Evolutionary conservation across 2,888 invertebrate genomes (phyloP).

Genomic region (Drosophila melanosoma): DNA sequence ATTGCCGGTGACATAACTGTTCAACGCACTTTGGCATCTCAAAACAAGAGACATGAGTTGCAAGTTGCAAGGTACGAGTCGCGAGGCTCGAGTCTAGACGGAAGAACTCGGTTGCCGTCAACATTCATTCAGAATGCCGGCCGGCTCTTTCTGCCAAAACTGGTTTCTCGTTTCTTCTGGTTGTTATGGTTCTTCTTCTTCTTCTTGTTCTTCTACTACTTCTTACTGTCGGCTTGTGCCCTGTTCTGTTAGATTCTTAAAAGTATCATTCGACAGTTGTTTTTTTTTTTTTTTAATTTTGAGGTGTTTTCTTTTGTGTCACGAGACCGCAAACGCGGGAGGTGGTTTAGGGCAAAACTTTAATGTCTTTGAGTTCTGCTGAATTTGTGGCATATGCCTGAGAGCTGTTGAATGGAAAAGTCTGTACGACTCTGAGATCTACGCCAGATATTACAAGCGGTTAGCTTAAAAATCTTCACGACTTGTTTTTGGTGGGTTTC

Average conservation of each 20-base stretch:
- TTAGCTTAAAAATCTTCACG: neutral
- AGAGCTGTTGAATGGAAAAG: slow-evolving; percentile 55
- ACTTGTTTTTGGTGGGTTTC: neutral
- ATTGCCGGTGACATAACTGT: slow-evolving; percentile 71
- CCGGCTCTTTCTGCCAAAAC: slow-evolving; percentile 67
- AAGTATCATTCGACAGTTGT: slow-evolving; percentile 39
- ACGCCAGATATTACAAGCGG: slow-evolving; percentile 42
- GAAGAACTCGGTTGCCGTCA: slow-evolving; percentile 47
- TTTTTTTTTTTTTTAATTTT: slow-evolving; percentile 14
- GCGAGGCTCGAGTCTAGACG: slow-evolving; percentile 46
- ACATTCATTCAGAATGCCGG: slow-evolving; percentile 66
- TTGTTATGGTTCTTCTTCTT: slow-evolving; percentile 49
- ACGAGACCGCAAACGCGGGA: slow-evolving; percentile 52
- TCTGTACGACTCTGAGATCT: slow-evolving; percentile 61
- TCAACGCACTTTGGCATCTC: slow-evolving; percentile 66
- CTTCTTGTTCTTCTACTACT: slow-evolving; percentile 29
- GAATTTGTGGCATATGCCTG: slow-evolving; percentile 57
- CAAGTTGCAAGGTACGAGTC: neutral
- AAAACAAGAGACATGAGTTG: neutral
- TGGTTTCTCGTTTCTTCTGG: slow-evolving; percentile 59
- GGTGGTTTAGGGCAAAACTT: slow-evolving; percentile 11
- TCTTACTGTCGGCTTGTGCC: slow-evolving; percentile 15
- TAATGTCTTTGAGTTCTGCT: slow-evolving; percentile 62
- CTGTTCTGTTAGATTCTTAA: slow-evolving; percentile 47
- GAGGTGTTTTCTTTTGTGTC: slow-evolving; percentile 49